Base-by-base conservation (phyloP, 2,888 invertebrate genomes). In the Peribatodes rhomboidaria region DNA sequence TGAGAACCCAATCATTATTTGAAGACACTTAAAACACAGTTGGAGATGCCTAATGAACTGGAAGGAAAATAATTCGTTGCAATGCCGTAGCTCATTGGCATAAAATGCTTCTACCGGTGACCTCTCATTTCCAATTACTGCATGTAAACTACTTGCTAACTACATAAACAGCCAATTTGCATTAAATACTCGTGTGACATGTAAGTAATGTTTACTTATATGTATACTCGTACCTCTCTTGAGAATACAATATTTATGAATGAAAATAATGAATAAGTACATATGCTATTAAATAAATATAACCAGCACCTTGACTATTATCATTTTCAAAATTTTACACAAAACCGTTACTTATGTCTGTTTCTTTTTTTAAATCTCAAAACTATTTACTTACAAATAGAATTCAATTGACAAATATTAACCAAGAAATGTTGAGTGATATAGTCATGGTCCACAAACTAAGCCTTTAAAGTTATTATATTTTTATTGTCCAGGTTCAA, bases 101-200 rank as follows among this genome's bases (percentile, higher is more conserved):
- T 49, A 62, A 61, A 67, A 60, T 52, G 54, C 46, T 52, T 50
- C 63, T 53, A 53, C 62, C 67, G 67, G 67, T 62, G 59, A 52
- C 62, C 66, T 53, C 67, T 60, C 56, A 53, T 67, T 63, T 60
- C 8, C 55, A 62, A 56, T 67, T 62, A 53, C 58, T 44, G 41
- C 39, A 9, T 52, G 42, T 55, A 39, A 37, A 37, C 31, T 61
- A 50, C 16, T 54, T 3, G 41, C 27, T 56, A 54, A 46, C 53
- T 31, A 37, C 35, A 39, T 14, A 18, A 50, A 54, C 47, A 52
- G 31, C 42, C 33, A 47, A 53, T 44, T 27, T 49, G 41, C 44
- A 42, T 54, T 39, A 18, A 42, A 33, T 54, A 54, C 49, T 20
- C 22, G 13, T 20, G 16, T 42, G 42, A 18, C 42, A 1, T 42